These are phyloP conservation scores for Camelus bactrianus DNA, from an alignment of 2,113 vertebrate species.

Conservation along the genomic window DNA sequence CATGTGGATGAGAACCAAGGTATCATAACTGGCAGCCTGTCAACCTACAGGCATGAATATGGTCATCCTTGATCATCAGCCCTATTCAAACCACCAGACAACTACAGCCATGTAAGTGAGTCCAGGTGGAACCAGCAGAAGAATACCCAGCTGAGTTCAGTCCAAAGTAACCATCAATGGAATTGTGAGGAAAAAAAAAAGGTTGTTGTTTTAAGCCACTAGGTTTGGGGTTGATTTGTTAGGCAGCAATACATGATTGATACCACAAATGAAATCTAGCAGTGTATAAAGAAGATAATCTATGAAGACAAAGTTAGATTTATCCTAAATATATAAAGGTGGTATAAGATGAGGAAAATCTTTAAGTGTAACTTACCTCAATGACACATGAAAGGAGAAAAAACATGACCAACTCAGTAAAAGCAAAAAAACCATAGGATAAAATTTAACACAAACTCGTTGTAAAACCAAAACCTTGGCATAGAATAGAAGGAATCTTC, in stretches of 20 bases:
- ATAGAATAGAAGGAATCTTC: not conserved
- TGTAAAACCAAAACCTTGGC: not conserved
- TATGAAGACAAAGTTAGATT: not conserved
- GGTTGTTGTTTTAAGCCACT: not conserved
- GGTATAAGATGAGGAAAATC: not conserved
- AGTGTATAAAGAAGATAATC: not conserved
- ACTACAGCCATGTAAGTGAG: not conserved
- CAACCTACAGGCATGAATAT: not conserved
- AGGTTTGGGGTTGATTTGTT: not conserved
- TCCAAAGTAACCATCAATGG: not conserved
- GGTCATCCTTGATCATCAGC: not conserved
- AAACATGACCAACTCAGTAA: not conserved
- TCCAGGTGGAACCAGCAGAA: not conserved
- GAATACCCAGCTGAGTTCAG: not conserved
- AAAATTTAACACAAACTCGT: not conserved
- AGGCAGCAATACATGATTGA: not conserved
- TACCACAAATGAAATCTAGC: not conserved
- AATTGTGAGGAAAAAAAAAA: not conserved
- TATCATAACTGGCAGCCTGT: not conserved
- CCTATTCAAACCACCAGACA: not conserved
- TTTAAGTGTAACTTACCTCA: not conserved
- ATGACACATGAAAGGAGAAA: constrained; percentile 5
- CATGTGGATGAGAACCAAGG: not conserved
- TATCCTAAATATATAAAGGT: not conserved
- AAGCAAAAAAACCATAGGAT: not conserved